These are phyloP conservation scores for Drosophila mayaguana DNA, from an alignment of 2,888 invertebrate genomes.

Conservation along the genomic window DNA sequence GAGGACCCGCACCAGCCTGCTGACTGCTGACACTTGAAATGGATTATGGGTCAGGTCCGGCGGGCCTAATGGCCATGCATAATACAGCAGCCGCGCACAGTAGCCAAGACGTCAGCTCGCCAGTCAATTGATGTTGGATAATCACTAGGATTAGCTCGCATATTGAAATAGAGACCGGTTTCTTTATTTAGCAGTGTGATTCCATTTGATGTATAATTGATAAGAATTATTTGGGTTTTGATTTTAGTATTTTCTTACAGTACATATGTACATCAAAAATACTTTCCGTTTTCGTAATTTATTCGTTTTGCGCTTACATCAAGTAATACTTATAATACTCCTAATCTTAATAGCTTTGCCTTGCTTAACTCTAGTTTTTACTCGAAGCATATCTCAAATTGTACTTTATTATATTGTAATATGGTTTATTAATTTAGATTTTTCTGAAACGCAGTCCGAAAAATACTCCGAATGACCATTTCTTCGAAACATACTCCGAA, in stretches of 20 bases:
- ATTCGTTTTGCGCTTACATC: not conserved
- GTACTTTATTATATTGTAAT: not conserved
- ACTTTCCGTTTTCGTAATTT: not conserved
- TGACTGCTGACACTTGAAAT: constrained; percentile 56
- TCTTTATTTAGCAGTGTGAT: not conserved
- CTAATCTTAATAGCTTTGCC: not conserved
- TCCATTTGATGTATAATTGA: not conserved
- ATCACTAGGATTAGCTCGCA: constrained; percentile 10
- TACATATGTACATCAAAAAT: not conserved
- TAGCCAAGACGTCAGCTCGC: constrained; percentile 9
- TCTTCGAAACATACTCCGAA: not conserved
- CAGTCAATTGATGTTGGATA: constrained; percentile 14
- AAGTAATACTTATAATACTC: not conserved
- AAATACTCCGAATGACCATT: not conserved
- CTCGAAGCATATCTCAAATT: not conserved
- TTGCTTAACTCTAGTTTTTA: not conserved
- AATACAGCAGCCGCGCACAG: constrained; percentile 10
- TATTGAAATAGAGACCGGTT: not conserved
- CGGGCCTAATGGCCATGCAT: constrained; percentile 12
- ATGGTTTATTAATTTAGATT: too few relatives aligned
- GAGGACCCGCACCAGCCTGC: constrained; percentile 7
- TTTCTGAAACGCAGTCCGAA: not conserved
- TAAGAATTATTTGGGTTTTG: not conserved
- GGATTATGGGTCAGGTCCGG: constrained; percentile 47
- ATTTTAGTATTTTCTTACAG: not conserved